Percentiles rank a stretch among this genome's conserved stretches.
These are phyloP conservation scores for Melanotaenia trifasciata DNA, from an alignment of 2,797 vertebrate species.

Conservation along the genomic window DNA sequence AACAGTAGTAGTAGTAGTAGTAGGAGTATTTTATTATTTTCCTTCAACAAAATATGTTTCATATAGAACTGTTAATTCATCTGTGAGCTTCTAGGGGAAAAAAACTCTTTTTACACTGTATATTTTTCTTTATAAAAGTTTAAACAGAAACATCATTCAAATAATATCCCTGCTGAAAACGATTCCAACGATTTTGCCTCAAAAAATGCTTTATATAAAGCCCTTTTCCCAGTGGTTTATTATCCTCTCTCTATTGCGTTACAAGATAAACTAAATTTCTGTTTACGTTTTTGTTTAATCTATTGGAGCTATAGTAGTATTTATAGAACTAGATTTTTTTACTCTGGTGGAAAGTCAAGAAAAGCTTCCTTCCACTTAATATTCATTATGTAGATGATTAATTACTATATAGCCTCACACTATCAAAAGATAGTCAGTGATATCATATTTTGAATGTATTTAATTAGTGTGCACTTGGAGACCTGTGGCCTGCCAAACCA, in stretches of 20 bases:
- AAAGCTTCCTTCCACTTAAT: constrained; percentile 64
- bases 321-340: constrained; percentile 58
- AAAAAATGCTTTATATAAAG: constrained; percentile 2
- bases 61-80: background rate
- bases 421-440: constrained; percentile 76
- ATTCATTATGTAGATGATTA: constrained; percentile 77
- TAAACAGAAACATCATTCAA: background rate
- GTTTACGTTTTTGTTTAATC: constrained; percentile 37
- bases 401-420: constrained; percentile 77
- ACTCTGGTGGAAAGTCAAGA: constrained; percentile 56
- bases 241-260: constrained; percentile 21
- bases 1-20: no score
- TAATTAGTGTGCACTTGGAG: constrained; percentile 79
- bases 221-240: constrained; percentile 37
- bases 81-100: background rate
- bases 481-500: constrained; percentile 62
- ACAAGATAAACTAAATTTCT: constrained; percentile 37
- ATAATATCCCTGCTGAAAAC: background rate
- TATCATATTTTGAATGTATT: constrained; percentile 78
- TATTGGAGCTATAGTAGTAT: constrained; percentile 41
- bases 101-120: background rate
- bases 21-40: background rate
- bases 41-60: background rate
- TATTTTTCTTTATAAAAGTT: background rate
- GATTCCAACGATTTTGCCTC: background rate